Evolutionary conservation across 2,888 invertebrate species (phyloP).

Genomic region (Yponomeuta evonymella): DNA sequence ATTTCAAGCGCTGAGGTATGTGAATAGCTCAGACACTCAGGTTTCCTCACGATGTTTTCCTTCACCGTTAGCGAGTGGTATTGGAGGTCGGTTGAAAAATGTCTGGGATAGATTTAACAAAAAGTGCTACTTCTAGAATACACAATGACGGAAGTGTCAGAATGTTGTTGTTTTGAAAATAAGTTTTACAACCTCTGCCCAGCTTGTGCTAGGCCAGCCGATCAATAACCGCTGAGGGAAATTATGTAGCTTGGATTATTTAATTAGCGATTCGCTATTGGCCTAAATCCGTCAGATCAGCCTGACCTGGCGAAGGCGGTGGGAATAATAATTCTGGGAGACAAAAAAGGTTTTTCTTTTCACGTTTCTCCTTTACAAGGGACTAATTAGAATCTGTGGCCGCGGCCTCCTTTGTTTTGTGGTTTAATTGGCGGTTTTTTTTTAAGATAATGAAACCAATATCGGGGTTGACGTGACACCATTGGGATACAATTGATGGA

Average conservation of each 20-base stretch:
- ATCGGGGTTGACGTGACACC: background rate
- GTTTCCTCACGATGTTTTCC: too few species aligned
- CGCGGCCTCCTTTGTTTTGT: background rate
- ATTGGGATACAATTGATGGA: too few species aligned
- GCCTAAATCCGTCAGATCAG: background rate
- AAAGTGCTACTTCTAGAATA: too few species aligned
- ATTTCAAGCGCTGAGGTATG: too few species aligned
- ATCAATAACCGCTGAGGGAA: background rate
- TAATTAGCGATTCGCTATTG: background rate
- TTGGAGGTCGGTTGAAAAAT: too few species aligned
- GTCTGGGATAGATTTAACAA: too few species aligned
- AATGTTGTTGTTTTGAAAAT: too few species aligned
- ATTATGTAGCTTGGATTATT: background rate
- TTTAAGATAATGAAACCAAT: background rate
- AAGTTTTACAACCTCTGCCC: too few species aligned
- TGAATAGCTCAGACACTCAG: too few species aligned
- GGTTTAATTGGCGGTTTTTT: background rate
- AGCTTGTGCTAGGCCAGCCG: too few species aligned
- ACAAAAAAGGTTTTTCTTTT: background rate
- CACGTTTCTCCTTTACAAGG: background rate
- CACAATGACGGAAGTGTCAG: too few species aligned
- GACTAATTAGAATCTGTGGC: background rate
- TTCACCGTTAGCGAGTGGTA: too few species aligned
- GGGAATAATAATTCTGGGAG: background rate
- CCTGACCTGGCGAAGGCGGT: background rate